phyloP scores from a whole-genome alignment of 2,888 invertebrate genomes.

The Nesidiocoris tenuis region DNA sequence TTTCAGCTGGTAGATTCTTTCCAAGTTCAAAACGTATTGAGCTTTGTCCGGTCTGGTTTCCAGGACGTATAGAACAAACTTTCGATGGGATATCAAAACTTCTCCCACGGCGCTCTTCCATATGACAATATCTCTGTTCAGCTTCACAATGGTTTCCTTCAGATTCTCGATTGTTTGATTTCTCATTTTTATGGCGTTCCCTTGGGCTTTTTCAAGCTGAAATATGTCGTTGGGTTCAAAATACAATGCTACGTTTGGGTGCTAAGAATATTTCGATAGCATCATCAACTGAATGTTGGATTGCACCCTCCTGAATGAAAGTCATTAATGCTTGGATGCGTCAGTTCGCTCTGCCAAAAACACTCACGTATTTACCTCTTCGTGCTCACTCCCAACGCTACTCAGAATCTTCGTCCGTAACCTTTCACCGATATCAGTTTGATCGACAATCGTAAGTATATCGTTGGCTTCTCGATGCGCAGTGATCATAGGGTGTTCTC shows the following conservation, averaged over 20 bases:
- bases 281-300: no score
- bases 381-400: slow-evolving; percentile 1
- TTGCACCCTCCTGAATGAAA: no score
- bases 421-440: slow-evolving; percentile 9
- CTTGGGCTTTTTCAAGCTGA: slow-evolving; percentile 23
- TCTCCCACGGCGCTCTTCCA: slow-evolving; percentile 23
- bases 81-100: slow-evolving; percentile 15
- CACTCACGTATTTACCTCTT: slow-evolving; percentile 18
- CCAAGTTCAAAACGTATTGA: slow-evolving; percentile 16
- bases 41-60: slow-evolving; percentile 16
- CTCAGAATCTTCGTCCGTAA: slow-evolving; percentile 7
- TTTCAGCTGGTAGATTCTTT: slow-evolving; percentile 19
- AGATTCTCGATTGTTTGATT: slow-evolving; percentile 7
- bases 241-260: no score
- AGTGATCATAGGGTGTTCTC: neutral
- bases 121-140: slow-evolving; percentile 18
- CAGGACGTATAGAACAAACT: slow-evolving; percentile 15
- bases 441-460: slow-evolving; percentile 8
- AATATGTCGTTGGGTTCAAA: neutral
- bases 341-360: no score
- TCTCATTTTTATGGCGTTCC: slow-evolving; percentile 7
- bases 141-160: neutral
- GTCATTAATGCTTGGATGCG: no score
- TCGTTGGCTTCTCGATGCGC: slow-evolving; percentile 1
- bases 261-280: no score